Evolutionary conservation across 2,113 vertebrate species (phyloP).

Genomic region (Caretta caretta): DNA sequence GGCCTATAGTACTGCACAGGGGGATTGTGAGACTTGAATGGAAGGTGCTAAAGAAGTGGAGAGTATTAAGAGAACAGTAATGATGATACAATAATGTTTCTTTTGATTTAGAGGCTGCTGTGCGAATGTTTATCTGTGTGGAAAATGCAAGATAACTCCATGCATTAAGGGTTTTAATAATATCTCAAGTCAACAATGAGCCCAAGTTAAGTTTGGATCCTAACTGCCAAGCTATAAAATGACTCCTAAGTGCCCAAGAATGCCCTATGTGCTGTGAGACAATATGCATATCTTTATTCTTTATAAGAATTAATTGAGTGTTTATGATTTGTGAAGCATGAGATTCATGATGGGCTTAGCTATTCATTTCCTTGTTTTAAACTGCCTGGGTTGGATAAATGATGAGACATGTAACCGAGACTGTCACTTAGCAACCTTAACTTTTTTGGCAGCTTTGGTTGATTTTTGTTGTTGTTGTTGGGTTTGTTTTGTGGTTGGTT

Average conservation of each 20-base stretch:
- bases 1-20: neutral
- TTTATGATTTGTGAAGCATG: constrained; percentile 52
- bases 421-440: neutral
- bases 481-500: too few relatives aligned
- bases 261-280: accelerated
- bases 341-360: constrained; percentile 68
- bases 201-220: neutral
- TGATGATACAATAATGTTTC: too few relatives aligned
- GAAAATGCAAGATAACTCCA: neutral
- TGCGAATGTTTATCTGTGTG: neutral
- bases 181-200: accelerated
- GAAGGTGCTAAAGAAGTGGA: neutral
- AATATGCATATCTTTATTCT: neutral
- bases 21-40: neutral
- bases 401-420: neutral
- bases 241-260: neutral
- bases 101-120: neutral
- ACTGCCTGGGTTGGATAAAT: neutral
- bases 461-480: too few relatives aligned
- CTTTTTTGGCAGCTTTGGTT: neutral
- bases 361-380: constrained; percentile 12
- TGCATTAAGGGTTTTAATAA: accelerated
- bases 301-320: constrained; percentile 35
- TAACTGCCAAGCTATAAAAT: neutral
- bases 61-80: neutral